phyloP scores from a whole-genome alignment of 2,113 vertebrate species.

The Elaphurus davidianus region DNA sequence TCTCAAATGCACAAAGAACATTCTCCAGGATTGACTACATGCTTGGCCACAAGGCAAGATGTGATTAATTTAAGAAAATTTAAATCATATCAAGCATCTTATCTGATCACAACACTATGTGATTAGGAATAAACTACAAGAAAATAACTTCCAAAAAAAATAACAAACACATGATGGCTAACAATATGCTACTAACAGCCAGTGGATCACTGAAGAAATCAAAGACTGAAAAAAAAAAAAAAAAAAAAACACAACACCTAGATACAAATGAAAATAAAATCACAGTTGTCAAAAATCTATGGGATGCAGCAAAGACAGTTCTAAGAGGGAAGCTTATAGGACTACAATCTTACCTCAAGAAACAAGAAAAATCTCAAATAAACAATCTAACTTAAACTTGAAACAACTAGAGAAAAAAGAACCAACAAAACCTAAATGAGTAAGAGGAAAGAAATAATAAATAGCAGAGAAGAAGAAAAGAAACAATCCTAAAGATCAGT shows the following conservation, averaged over 20 bases:
- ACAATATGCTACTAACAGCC: not conserved
- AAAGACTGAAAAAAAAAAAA: not conserved
- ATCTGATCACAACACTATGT: not conserved
- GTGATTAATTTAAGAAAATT: not conserved
- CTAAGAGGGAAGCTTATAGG: not conserved
- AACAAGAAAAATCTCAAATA: not conserved
- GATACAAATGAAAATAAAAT: not conserved
- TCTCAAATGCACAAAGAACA: not conserved
- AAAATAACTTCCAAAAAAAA: not conserved
- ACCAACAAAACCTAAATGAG: not conserved
- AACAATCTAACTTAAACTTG: not conserved
- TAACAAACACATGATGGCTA: not conserved
- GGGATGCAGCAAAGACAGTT: not conserved
- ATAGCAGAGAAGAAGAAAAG: not conserved
- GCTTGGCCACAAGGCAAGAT: not conserved
- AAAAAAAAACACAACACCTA: not conserved
- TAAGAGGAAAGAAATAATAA: not conserved
- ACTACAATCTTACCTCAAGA: not conserved
- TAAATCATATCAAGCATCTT: not conserved
- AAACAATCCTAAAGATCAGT: not conserved
- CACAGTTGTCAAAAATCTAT: not conserved
- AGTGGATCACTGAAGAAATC: not conserved
- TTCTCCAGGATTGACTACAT: not conserved
- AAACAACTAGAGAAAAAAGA: not conserved
- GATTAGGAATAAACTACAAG: not conserved